These are phyloP conservation scores for Caenorhabditis sp. DNA, from an alignment of 2,888 invertebrate genomes.

Conservation along the genomic window DNA sequence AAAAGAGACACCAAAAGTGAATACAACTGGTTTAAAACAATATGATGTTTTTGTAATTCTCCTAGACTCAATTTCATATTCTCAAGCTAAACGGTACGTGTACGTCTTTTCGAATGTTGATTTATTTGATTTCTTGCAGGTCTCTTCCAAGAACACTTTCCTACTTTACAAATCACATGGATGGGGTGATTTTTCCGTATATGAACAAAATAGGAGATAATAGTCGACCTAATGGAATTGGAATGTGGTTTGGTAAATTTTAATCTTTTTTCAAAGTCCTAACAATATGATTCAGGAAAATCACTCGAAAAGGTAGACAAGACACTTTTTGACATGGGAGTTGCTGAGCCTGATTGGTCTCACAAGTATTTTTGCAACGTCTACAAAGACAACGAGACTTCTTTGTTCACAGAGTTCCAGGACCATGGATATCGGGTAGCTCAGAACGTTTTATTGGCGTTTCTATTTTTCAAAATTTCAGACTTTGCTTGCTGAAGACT, in stretches of 20 bases:
- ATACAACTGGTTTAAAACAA: conserved; percentile 39
- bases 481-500: conserved; percentile 74
- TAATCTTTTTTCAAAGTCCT: too few species aligned
- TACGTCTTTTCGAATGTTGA: too few species aligned
- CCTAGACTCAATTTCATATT: conserved; percentile 65
- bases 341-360: conserved; percentile 47
- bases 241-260: conserved; percentile 70
- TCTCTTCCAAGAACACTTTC: conserved; percentile 65
- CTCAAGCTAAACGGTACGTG: conserved; percentile 67
- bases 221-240: conserved; percentile 74
- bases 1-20: conserved; percentile 36
- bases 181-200: conserved; percentile 71
- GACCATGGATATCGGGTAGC: conserved; percentile 62
- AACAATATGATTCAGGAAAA: conserved; percentile 47
- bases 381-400: conserved; percentile 66
- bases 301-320: conserved; percentile 59
- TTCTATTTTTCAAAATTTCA: conserved; percentile 5
- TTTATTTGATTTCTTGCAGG: too few species aligned
- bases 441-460: neutral
- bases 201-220: conserved; percentile 77
- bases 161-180: conserved; percentile 66
- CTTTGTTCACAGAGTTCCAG: conserved; percentile 63
- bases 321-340: conserved; percentile 42
- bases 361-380: conserved; percentile 60
- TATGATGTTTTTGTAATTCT: conserved; percentile 67